Evolutionary conservation across 1,140 invertebrate genomes (phyloP), one percentile per base, ranked within the genome.

Genomic region (Nebria ingens): DNA sequence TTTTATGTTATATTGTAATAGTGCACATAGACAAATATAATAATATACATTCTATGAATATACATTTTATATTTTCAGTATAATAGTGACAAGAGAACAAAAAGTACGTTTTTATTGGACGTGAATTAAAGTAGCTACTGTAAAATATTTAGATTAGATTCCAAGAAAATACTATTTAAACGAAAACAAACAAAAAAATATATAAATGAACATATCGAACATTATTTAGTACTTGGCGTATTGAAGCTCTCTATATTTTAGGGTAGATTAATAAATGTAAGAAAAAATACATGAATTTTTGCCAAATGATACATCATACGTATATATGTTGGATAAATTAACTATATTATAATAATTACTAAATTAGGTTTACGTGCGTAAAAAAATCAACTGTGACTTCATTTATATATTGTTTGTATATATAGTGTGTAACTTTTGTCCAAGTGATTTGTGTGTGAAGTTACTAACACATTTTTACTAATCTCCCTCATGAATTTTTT

Each of bases 281-380:
- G 40, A 45, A 34, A 45, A 45, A n/a, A n/a, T n/a, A n/a, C n/a
- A 6, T 45, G 40, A 45, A 45, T 45, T 45, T n/a, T 45, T 45
- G 40, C 40, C 40, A 45, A 45, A 45, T 45, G 40, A 45, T 45
- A 45, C 40, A 45, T 45, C 9, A 45, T 45, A 45, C 40, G 40
- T 45, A 45, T 45, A 29, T 29, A 17, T 45, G 40, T 45, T 45
- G 40, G 40, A 45, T 45, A 11, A 9, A 11, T 9, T 34, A 9
- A 34, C n/a, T 34, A n/a, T n/a, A 34, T 34, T 34, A 34, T n/a
- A 34, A 9, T 9, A 45, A 45, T 45, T 45, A 45, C 40, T 45
- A 45, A 45, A 45, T 45, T 45, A 45, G 40, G 40, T 45, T 45
- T 45, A 45, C 40, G 40, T 45, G 40, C 40, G 15, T 45, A 9